Percentiles rank a stretch among this genome's conserved stretches.
These are phyloP conservation scores for Ageneiosus marmoratus DNA, from an alignment of 2,113 vertebrate species.

Conservation along the genomic window DNA sequence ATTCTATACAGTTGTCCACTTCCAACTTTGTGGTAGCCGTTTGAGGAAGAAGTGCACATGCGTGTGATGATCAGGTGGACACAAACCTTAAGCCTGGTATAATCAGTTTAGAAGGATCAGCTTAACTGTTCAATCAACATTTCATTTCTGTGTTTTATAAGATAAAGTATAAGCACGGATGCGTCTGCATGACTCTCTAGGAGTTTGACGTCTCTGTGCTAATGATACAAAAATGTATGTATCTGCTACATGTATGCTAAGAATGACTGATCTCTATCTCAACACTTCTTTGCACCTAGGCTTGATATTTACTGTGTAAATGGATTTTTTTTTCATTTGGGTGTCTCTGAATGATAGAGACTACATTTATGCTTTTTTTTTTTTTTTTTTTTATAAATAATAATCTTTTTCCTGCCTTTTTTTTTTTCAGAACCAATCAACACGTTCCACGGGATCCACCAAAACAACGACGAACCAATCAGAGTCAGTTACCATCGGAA, in stretches of 20 bases:
- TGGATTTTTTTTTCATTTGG: background rate
- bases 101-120: no score
- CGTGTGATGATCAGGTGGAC: no score
- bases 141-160: background rate
- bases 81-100: no score
- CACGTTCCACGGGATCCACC: constrained; percentile 95
- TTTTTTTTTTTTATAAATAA: background rate
- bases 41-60: no score
- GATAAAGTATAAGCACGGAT: no score
- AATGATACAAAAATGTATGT: background rate
- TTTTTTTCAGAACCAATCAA: constrained; percentile 87
- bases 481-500: constrained; percentile 95
- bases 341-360: background rate
- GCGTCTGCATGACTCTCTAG: no score
- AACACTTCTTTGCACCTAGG: background rate
- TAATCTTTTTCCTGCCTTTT: background rate
- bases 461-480: constrained; percentile 94
- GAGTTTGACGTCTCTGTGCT: background rate
- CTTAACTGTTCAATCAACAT: no score
- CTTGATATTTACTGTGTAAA: background rate
- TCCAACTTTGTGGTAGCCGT: no score
- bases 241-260: background rate
- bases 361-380: background rate
- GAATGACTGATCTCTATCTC: background rate
- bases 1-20: no score